Conservation (phyloP, 2,113 vertebrate genomes). For the Rana temporaria region DNA sequence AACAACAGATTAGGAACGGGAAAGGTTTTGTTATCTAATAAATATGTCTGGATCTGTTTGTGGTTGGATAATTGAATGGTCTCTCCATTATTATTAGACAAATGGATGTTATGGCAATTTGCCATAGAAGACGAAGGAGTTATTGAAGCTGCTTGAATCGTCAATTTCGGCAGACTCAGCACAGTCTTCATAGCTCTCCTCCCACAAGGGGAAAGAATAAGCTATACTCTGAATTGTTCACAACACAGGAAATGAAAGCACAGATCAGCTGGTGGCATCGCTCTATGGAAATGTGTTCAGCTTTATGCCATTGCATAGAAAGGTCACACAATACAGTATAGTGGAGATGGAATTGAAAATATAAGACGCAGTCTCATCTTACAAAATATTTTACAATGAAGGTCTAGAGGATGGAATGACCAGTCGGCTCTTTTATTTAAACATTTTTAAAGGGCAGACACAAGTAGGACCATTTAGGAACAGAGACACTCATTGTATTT, state of each 20-base stretch:
- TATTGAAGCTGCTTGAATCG: not conserved
- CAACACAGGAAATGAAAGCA: not conserved
- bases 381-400: too few relatives aligned
- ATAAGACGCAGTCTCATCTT: too few relatives aligned
- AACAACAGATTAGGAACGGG: not conserved
- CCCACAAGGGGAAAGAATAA: not conserved
- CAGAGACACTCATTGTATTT: too few relatives aligned
- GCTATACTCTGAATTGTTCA: not conserved
- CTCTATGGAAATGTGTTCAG: not conserved
- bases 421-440: too few relatives aligned
- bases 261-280: not conserved
- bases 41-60: not conserved
- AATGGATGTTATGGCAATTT: conserved; percentile 29
- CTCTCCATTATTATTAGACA: not conserved
- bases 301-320: too few relatives aligned
- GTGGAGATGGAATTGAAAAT: too few relatives aligned
- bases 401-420: too few relatives aligned
- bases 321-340: too few relatives aligned
- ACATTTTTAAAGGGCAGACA: too few relatives aligned
- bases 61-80: conserved; percentile 16
- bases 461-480: too few relatives aligned
- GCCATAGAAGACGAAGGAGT: conserved; percentile 15
- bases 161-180: not conserved
- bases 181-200: not conserved
- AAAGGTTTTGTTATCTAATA: not conserved